phyloP scores from a whole-genome alignment of 2,113 vertebrate genomes.

The Grallaria varia region DNA sequence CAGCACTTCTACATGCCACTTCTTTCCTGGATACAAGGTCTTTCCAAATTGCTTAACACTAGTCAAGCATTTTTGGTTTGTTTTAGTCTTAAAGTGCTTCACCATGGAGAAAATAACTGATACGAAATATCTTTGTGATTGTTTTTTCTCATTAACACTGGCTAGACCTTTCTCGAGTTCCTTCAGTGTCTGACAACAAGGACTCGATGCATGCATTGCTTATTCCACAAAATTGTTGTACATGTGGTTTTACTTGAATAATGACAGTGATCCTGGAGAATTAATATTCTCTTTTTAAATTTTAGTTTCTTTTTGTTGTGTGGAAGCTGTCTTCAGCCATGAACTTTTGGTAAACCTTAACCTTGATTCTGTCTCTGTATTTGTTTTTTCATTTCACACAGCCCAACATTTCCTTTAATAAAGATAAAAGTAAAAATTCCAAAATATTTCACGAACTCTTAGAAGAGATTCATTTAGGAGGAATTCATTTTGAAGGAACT shows the following conservation, averaged over 20 bases:
- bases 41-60: neutral
- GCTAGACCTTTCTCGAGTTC: neutral
- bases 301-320: neutral
- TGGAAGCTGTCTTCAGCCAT: neutral
- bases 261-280: neutral
- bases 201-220: neutral
- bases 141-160: neutral
- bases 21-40: neutral
- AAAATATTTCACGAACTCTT: neutral
- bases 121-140: neutral
- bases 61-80: neutral
- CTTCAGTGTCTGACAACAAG: neutral
- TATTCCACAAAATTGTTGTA: neutral
- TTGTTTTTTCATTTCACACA: neutral
- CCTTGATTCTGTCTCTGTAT: neutral
- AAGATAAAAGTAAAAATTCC: neutral
- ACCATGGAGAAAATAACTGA: neutral
- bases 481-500: constrained; percentile 20
- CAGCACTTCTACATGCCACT: neutral
- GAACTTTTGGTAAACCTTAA: neutral
- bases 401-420: neutral
- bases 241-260: neutral
- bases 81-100: neutral
- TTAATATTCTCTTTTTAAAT: neutral
- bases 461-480: constrained; percentile 23